These are phyloP conservation scores for Bos indicus DNA, from an alignment of 2,113 vertebrate genomes.

Conservation along the genomic window DNA sequence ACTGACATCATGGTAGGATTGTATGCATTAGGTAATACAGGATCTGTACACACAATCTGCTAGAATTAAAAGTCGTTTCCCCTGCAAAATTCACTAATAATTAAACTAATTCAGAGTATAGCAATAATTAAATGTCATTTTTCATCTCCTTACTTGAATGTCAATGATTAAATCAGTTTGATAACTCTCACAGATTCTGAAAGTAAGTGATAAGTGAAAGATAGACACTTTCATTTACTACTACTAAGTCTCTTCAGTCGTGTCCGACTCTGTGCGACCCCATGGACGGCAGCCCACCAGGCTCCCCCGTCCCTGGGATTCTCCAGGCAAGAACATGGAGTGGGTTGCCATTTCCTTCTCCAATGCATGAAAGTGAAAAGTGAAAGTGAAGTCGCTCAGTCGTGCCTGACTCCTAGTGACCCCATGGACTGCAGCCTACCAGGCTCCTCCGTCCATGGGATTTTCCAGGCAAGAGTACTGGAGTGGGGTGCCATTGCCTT, in stretches of 20 bases:
- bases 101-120: not conserved
- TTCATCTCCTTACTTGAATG: not conserved
- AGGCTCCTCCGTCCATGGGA: too few relatives aligned
- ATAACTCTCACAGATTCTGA: not conserved
- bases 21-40: not conserved
- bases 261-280: too few relatives aligned
- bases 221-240: not conserved
- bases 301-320: fast-evolving
- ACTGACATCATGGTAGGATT: not conserved
- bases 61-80: not conserved
- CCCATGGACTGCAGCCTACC: too few relatives aligned
- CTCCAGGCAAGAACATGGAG: too few relatives aligned
- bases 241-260: too few relatives aligned
- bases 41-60: not conserved
- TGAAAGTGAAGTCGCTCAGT: too few relatives aligned
- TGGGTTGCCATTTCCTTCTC: too few relatives aligned
- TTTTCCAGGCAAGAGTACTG: too few relatives aligned
- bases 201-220: not conserved
- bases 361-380: too few relatives aligned
- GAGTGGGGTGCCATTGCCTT: too few relatives aligned
- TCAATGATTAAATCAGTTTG: not conserved
- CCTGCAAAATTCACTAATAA: not conserved
- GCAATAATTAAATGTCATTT: not conserved
- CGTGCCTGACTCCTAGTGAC: too few relatives aligned
- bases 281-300: too few relatives aligned